These are phyloP conservation scores for Columbina picui DNA, from an alignment of 2,113 vertebrate species.

Conservation along the genomic window DNA sequence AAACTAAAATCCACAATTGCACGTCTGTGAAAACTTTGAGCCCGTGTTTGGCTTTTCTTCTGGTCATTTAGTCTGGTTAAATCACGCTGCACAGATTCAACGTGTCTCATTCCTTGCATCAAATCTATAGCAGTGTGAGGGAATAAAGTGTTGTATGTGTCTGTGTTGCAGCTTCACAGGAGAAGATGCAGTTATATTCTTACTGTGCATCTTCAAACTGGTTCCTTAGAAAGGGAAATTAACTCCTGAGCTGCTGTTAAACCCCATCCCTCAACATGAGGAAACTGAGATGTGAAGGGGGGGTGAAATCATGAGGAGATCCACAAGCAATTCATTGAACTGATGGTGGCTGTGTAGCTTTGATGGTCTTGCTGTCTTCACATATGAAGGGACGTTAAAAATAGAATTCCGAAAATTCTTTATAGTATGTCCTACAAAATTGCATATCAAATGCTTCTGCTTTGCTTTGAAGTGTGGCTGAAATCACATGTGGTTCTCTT, in stretches of 20 bases:
- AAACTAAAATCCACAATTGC: background rate
- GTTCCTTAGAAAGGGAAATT: background rate
- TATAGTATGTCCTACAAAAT: background rate
- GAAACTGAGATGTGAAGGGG: background rate
- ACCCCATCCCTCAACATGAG: background rate
- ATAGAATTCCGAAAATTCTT: background rate
- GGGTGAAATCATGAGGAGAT: background rate
- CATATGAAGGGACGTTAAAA: background rate
- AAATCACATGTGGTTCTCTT: background rate
- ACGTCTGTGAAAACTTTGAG: background rate
- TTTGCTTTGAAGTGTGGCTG: background rate
- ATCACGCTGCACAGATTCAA: background rate
- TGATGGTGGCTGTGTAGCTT: background rate
- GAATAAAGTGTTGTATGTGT: background rate
- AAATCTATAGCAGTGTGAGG: background rate
- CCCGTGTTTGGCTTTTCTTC: background rate
- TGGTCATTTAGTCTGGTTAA: background rate
- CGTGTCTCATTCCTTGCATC: background rate
- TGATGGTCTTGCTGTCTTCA: background rate
- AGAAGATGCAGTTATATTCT: background rate
- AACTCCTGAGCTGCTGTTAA: background rate
- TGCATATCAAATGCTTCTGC: background rate
- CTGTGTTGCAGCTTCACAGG: background rate
- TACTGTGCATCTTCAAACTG: background rate
- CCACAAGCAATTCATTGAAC: background rate